phyloP scores from a whole-genome alignment of 2,888 invertebrate genomes.

The Tetragnatha montana region DNA sequence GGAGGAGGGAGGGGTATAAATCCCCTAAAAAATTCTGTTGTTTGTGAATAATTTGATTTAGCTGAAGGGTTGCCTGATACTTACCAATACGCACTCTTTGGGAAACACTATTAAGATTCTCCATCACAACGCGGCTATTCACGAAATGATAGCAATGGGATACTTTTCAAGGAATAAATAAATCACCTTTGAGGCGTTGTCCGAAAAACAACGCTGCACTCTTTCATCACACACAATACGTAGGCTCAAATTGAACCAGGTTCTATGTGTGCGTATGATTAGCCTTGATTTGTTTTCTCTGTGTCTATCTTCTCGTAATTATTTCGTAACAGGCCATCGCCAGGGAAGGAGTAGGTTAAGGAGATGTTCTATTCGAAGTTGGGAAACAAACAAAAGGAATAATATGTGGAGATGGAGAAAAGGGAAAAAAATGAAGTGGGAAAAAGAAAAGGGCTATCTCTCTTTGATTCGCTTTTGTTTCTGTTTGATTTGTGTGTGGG shows the following conservation, averaged over 20 bases:
- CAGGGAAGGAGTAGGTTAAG: not conserved
- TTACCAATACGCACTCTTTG: not conserved
- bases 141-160: not conserved
- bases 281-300: not conserved
- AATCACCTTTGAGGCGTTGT: not conserved
- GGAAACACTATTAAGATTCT: not conserved
- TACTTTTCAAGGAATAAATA: not conserved
- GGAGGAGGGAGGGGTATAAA: too few relatives aligned
- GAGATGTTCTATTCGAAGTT: not conserved
- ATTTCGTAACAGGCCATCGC: not conserved
- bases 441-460: not conserved
- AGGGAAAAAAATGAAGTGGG: not conserved
- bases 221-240: not conserved
- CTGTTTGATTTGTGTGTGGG: too few relatives aligned
- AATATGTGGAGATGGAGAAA: not conserved
- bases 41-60: too few relatives aligned
- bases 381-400: not conserved
- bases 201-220: not conserved
- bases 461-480: not conserved
- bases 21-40: too few relatives aligned
- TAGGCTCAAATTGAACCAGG: not conserved
- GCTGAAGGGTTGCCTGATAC: not conserved
- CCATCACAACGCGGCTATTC: too few relatives aligned
- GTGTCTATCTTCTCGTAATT: not conserved
- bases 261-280: not conserved